Evolutionary conservation across 2,797 vertebrate genomes (phyloP).

Genomic region (Acrossocheilus fasciatus): DNA sequence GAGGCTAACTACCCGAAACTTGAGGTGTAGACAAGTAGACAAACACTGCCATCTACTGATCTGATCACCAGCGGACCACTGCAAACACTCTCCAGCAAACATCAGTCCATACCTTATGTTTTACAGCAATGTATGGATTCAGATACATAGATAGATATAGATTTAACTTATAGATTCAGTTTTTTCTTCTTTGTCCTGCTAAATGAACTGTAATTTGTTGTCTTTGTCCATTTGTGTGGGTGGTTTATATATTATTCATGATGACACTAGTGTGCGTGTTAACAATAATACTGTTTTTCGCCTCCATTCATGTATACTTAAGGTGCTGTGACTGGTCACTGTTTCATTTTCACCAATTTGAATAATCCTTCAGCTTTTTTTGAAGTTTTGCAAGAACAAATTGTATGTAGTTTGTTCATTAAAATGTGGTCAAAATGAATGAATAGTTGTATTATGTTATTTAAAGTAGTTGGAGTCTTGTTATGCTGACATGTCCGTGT

Average conservation of each 20-base stretch:
- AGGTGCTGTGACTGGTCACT: not conserved
- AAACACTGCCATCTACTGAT: slow-evolving; percentile 71
- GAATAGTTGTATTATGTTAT: not conserved
- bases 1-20: not conserved
- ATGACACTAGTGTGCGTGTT: not conserved
- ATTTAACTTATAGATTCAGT: no score
- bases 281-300: not conserved
- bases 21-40: not conserved
- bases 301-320: not conserved
- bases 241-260: slow-evolving; percentile 1
- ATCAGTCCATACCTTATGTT: not conserved
- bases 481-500: not conserved
- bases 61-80: slow-evolving; percentile 48
- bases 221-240: not conserved
- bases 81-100: not conserved
- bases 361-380: not conserved
- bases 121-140: no score
- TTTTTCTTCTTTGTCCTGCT: not conserved
- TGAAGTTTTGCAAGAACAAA: not conserved
- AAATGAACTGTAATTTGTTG: not conserved
- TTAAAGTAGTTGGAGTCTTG: not conserved
- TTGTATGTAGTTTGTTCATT: not conserved
- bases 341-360: not conserved
- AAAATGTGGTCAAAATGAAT: not conserved
- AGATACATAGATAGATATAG: no score